phyloP scores from a whole-genome alignment of 2,113 vertebrate genomes.

The Thymallus thymallus region DNA sequence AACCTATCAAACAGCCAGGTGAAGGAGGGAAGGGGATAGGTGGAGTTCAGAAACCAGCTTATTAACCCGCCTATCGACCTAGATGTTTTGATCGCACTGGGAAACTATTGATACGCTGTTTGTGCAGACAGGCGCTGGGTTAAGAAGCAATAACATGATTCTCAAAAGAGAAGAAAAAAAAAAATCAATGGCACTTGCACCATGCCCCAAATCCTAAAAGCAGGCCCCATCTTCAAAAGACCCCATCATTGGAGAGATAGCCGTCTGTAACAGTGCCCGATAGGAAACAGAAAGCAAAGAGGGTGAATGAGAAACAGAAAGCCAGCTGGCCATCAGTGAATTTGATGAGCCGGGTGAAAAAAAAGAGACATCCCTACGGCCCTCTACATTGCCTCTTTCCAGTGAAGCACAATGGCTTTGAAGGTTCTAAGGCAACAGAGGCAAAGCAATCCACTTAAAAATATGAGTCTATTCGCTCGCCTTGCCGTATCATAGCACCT shows the following conservation, averaged over 20 bases:
- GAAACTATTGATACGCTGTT: slow-evolving; percentile 51
- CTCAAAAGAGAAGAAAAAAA: slow-evolving; percentile 44
- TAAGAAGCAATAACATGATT: slow-evolving; percentile 61
- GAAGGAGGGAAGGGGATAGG: background rate
- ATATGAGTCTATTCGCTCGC: background rate
- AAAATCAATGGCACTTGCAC: slow-evolving; percentile 42
- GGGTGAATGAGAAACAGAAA: slow-evolving; percentile 10
- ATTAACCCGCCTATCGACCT: slow-evolving; percentile 57
- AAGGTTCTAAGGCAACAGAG: slow-evolving; percentile 18
- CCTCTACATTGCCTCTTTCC: slow-evolving; percentile 24
- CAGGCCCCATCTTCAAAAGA: slow-evolving; percentile 50
- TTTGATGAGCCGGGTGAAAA: slow-evolving; percentile 49
- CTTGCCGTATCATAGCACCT: slow-evolving; percentile 15
- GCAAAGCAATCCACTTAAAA: slow-evolving; percentile 24
- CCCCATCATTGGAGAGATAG: slow-evolving; percentile 41
- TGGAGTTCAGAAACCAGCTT: slow-evolving; percentile 48
- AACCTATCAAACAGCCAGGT: slow-evolving; percentile 39
- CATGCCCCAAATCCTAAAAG: slow-evolving; percentile 59
- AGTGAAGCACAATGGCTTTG: slow-evolving; percentile 34
- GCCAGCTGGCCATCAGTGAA: slow-evolving; percentile 53
- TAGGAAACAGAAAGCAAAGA: slow-evolving; percentile 33
- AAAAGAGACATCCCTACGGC: slow-evolving; percentile 25
- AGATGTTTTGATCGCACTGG: slow-evolving; percentile 58
- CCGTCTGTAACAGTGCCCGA: slow-evolving; percentile 49
- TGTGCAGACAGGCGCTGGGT: slow-evolving; percentile 41